Evolutionary conservation across 23 tunicate genomes (phyloP), one percentile per base, ranked within the genome.

Genomic region (Clavelina lepadiformis): DNA sequence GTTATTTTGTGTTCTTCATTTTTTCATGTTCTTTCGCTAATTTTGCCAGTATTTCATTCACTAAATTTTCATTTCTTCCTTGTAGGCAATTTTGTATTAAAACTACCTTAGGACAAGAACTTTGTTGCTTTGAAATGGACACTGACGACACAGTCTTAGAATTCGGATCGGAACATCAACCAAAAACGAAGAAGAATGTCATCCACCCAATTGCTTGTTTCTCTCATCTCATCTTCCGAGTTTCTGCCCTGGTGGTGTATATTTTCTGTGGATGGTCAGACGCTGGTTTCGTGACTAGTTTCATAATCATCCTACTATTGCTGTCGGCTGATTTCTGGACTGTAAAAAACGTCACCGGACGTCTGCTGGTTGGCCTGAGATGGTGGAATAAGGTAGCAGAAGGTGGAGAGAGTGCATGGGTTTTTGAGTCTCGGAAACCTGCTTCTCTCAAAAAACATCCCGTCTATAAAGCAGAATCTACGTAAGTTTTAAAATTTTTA

Each of bases 361-460:
- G 97, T 34, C 70, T 89, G 32, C 32, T 89, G 69, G 97, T 89
- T 67, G 97, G 97, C 6, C 52, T 89, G 50, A 52, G 91, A 28
- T 89, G 97, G 97, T 76, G 89, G 83, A 89, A 89, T 33, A 81
- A 71, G 32, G 68, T 89, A n/a, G 68, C 68, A 31, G 97, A 89
- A 56, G 71, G 81, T 61, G 97, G 97, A 5, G 69, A 76, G 71
- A 89, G 97, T 65, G 29, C 65, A 0, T 89, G 97, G 97, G 58
- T 71, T 30, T 89, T 63, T 71, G 97, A 89, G 62, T 75, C 89
- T 31, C 31, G 89, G 5, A 75, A 55, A 57, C 65, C 76, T 0
- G 72, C 65, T 22, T 72, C 82, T 30, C 41, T 79, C n/a, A 89
- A 81, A 37, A 64, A 56, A 52, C 70, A 78, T 33, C 95, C 95